A percentile compares a stretch with the other conserved stretches of the same genome.
Conservation (phyloP, 2,888 invertebrate species). For the Tetropium fuscum region DNA sequence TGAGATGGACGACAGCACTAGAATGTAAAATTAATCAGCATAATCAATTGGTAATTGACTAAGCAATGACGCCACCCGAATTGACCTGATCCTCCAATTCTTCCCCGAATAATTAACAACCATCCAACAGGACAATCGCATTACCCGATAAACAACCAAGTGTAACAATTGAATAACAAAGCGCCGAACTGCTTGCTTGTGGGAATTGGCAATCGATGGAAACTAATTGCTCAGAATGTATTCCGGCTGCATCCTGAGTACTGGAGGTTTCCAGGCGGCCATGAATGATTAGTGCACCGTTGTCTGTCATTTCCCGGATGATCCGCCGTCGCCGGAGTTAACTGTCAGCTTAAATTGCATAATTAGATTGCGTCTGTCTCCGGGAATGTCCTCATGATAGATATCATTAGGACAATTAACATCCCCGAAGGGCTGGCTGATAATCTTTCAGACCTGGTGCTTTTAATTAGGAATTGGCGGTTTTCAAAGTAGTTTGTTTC, state of each 20-base stretch:
- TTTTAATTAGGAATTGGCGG: no score
- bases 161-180: constrained; percentile 48
- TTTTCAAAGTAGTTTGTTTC: no score
- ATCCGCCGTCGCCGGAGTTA: constrained; percentile 52
- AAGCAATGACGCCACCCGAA: no score
- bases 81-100: constrained; percentile 3
- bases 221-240: constrained; percentile 56
- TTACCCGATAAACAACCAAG: constrained; percentile 45
- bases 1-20: no score
- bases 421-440: constrained; percentile 42
- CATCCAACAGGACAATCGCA: constrained; percentile 37
- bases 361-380: constrained; percentile 63
- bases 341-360: constrained; percentile 62
- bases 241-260: constrained; percentile 48
- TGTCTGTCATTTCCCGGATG: constrained; percentile 60
- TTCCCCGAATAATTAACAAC: constrained; percentile 32
- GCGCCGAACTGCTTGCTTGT: constrained; percentile 43
- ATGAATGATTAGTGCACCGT: constrained; percentile 59
- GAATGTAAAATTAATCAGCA: no score
- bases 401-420: constrained; percentile 61
- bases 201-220: constrained; percentile 50
- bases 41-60: no score
- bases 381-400: constrained; percentile 58
- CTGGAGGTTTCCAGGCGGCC: constrained; percentile 49
- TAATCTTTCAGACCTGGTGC: constrained; percentile 37